Base-by-base conservation (phyloP, 2,888 invertebrate genomes). In the Pegoplata infirma region DNA sequence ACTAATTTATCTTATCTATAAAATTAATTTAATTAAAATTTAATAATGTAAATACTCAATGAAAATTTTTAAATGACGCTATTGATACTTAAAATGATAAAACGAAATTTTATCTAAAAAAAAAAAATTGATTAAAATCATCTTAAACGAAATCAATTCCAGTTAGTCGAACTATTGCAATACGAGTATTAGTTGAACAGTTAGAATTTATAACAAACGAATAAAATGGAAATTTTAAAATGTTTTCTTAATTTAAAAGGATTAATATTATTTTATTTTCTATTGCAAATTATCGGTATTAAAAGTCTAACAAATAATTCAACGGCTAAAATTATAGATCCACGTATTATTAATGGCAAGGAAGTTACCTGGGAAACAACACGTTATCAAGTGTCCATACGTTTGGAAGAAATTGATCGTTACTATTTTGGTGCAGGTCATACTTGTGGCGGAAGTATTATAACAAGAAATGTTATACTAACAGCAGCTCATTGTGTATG, bases 401-500 rank as follows among this genome's bases (percentile, higher is more conserved):
- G 82, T 51, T 64, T 80, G 23, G 53, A 86, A 10, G 55, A 82
- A 8, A 28, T 58, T 59, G 85, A 86, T 59, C 83, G 84, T 59
- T 84, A 82, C 19, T 85, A 82, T 68, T 89, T 84, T 56, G 89
- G 88, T 7, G 81, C 84, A 4, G 88, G 88, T 0, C 88, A 88
- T 81, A 80, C 88, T 4, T 88, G 88, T 56, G 89, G 88, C 1
- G 88, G 87, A 6, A 73, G 86, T 0, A 77, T 88, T 46, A 86
- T 88, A 36, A 47, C 76, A 0, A 66, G 81, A 4, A 82, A 81
- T n/a, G 53, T 80, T 4, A 81, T 84, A 7, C 61, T 85, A 3
- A 84, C 84, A 7, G 82, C 85, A 12, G 82, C 82, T 4, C 84
- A 85, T 47, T 85, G 85, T 51, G 59, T 84, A 47, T 82, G 82